Conservation (phyloP, 2,888 invertebrate species). For the Bibio marci region DNA sequence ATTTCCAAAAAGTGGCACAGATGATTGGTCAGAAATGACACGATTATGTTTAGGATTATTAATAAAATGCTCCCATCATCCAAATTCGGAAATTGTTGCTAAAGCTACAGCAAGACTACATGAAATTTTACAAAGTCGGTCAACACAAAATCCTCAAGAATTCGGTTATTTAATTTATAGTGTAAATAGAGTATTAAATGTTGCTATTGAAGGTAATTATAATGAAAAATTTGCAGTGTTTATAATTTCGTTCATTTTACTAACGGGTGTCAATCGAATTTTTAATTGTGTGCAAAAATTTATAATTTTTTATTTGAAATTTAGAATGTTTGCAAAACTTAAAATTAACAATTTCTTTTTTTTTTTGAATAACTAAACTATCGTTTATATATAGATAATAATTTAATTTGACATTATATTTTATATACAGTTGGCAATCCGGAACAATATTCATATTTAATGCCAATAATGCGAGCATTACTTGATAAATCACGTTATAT, state of each 20-base stretch:
- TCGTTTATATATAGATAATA: too few species aligned
- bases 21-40: conserved; percentile 39
- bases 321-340: too few species aligned
- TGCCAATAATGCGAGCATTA: conserved; percentile 42
- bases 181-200: conserved; percentile 29
- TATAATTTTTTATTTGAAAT: too few species aligned
- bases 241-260: background rate
- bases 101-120: conserved; percentile 42
- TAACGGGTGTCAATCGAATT: background rate
- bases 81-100: conserved; percentile 36
- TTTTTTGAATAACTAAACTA: too few species aligned
- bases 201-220: conserved; percentile 28
- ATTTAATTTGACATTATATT: background rate
- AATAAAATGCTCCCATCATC: conserved; percentile 30
- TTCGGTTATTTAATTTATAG: conserved; percentile 34
- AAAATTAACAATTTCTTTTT: too few species aligned
- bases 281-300: too few species aligned
- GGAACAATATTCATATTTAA: conserved; percentile 41
- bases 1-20: conserved; percentile 33
- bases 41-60: conserved; percentile 32
- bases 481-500: conserved; percentile 32
- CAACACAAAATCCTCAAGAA: conserved; percentile 34
- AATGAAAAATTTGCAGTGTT: too few species aligned
- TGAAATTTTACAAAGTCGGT: conserved; percentile 37
- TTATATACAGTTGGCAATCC: conserved; percentile 27